Conservation (phyloP, 2,888 invertebrate genomes). For the Lymantria monacha region DNA sequence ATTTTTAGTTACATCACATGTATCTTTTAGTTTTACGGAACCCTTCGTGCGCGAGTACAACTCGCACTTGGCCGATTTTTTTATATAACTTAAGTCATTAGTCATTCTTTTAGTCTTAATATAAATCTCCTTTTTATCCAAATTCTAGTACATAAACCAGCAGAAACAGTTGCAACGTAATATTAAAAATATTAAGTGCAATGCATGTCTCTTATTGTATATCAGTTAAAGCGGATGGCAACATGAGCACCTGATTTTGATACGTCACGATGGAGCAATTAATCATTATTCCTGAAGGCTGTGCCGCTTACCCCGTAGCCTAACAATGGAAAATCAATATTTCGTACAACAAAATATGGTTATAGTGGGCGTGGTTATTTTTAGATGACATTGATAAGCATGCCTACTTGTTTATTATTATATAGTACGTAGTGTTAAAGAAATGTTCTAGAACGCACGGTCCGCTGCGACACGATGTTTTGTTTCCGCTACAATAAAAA, state of each 20-base stretch:
- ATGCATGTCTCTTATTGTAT: not conserved
- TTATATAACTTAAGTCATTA: no score
- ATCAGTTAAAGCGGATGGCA: conserved; percentile 10
- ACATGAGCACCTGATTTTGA: conserved; percentile 45
- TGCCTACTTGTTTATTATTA: conserved; percentile 11
- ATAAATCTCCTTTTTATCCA: no score
- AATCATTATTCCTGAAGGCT: conserved; percentile 52
- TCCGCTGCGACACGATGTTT: not conserved
- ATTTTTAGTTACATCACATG: no score
- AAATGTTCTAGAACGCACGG: conserved; percentile 7
- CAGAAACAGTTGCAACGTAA: no score
- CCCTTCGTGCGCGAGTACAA: no score
- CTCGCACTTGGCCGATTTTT: no score
- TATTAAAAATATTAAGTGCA: not conserved
- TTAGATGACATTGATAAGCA: conserved; percentile 33
- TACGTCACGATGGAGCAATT: conserved; percentile 58
- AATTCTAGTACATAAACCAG: no score
- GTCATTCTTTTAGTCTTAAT: no score
- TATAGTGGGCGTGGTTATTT: conserved; percentile 24
- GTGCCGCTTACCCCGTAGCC: conserved; percentile 53
- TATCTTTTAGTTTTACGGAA: no score
- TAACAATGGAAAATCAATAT: conserved; percentile 65
- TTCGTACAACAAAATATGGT: conserved; percentile 37
- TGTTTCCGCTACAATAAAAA: conserved; percentile 3
- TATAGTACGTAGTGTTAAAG: conserved; percentile 1